phyloP scores from a whole-genome alignment of 2,888 invertebrate species.

The Tryphoninae sp. region DNA sequence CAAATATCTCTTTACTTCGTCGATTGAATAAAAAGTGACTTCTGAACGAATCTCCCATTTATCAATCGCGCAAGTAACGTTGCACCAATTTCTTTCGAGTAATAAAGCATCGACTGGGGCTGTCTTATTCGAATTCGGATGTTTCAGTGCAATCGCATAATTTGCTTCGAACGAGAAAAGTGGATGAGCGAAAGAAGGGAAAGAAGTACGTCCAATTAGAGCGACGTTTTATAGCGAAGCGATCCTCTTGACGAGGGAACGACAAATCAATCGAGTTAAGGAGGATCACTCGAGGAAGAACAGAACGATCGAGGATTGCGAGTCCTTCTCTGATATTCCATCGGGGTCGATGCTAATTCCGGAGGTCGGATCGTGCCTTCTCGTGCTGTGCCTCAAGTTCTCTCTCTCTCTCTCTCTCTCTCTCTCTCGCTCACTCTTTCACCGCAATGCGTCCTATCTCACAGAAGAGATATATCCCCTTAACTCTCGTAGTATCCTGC shows the following conservation, averaged over 20 bases:
- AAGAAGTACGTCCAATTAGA: slow-evolving; percentile 11
- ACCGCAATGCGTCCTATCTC: slow-evolving; percentile 26
- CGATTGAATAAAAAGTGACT: background rate
- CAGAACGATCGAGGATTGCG: slow-evolving; percentile 64
- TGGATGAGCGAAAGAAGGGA: background rate
- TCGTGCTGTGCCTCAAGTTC: slow-evolving; percentile 1
- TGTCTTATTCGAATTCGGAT: background rate
- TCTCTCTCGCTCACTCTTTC: background rate
- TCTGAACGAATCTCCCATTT: background rate
- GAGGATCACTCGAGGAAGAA: slow-evolving; percentile 24
- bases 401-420: background rate
- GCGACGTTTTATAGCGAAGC: background rate
- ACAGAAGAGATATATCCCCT: slow-evolving; percentile 27
- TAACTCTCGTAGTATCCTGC: slow-evolving; percentile 14
- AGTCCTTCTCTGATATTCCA: slow-evolving; percentile 50
- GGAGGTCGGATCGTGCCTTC: slow-evolving; percentile 69
- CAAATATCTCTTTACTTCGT: background rate
- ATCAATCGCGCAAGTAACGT: background rate
- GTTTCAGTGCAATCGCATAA: slow-evolving; percentile 12
- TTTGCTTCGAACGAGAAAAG: background rate
- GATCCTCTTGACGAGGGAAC: slow-evolving; percentile 19
- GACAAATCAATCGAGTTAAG: slow-evolving; percentile 67
- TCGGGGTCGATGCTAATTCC: slow-evolving; percentile 71
- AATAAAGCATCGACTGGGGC: background rate
- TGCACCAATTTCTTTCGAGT: background rate